These are phyloP conservation scores for Ariopsis seemanni DNA, from an alignment of 2,113 vertebrate genomes.

Conservation along the genomic window DNA sequence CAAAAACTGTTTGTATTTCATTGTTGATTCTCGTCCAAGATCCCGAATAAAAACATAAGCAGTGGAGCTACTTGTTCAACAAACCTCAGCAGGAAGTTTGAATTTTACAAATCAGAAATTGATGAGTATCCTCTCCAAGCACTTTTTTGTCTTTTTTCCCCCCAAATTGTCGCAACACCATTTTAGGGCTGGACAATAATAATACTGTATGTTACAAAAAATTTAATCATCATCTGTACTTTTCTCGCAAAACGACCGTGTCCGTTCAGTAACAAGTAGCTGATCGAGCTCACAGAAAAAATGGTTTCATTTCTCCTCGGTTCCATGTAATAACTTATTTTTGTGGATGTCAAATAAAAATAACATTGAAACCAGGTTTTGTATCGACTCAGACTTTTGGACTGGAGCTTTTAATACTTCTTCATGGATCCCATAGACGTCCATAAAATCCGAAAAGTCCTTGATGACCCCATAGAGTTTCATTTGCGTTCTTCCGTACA, in stretches of 20 bases:
- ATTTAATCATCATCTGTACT: not conserved
- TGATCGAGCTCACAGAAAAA: not conserved
- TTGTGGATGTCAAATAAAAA: constrained; percentile 3
- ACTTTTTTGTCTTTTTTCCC: not conserved
- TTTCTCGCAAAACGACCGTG: not conserved
- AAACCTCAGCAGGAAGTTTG: not conserved
- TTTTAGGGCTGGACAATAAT: not conserved
- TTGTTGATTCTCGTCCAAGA: not conserved
- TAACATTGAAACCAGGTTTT: constrained; percentile 5
- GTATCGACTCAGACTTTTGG: constrained; percentile 29
- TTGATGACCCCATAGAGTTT: constrained; percentile 23
- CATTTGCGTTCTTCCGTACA: constrained; percentile 18
- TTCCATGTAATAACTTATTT: constrained; percentile 15
- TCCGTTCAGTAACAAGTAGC: not conserved
- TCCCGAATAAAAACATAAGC: not conserved
- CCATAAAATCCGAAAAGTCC: constrained; percentile 1
- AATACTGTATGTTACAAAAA: not conserved
- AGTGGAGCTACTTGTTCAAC: constrained; percentile 1
- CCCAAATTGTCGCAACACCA: not conserved
- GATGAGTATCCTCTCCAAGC: not conserved
- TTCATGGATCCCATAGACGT: constrained; percentile 1
- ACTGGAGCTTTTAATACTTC: constrained; percentile 21
- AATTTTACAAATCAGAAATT: not conserved
- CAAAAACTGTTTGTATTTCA: constrained; percentile 13
- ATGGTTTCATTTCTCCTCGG: not conserved